Evolutionary conservation across 2,888 invertebrate genomes (phyloP).

Genomic region (Agrotis segetum): DNA sequence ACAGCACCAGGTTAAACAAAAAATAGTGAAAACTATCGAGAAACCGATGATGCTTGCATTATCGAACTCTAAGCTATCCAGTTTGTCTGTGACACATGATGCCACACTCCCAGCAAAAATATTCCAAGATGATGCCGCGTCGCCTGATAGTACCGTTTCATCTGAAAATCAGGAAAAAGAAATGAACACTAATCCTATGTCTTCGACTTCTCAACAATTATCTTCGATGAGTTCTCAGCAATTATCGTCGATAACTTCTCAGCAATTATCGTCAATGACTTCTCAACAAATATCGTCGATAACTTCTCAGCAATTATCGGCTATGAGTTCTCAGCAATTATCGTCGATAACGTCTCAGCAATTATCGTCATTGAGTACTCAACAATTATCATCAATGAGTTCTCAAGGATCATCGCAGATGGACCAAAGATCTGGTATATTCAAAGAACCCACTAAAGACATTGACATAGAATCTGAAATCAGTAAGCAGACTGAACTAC

Average conservation of each 20-base stretch:
- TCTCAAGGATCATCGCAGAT: slow-evolving; percentile 70
- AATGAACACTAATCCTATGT: slow-evolving; percentile 66
- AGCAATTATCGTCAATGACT: slow-evolving; percentile 66
- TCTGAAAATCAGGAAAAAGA: slow-evolving; percentile 77
- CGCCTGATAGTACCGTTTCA: slow-evolving; percentile 89
- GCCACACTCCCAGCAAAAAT: slow-evolving; percentile 92
- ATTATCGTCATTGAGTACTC: slow-evolving; percentile 53
- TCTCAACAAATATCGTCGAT: slow-evolving; percentile 60
- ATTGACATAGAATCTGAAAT: slow-evolving; percentile 89
- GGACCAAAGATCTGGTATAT: slow-evolving; percentile 73
- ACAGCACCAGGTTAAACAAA: slow-evolving; percentile 89
- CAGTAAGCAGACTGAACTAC: slow-evolving; percentile 88
- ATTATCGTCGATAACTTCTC: slow-evolving; percentile 68
- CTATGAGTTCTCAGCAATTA: slow-evolving; percentile 66
- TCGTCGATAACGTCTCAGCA: slow-evolving; percentile 66
- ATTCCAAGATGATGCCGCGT: slow-evolving; percentile 92
- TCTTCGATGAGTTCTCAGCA: slow-evolving; percentile 68
- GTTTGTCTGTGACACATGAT: slow-evolving; percentile 91
- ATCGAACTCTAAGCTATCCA: slow-evolving; percentile 89
- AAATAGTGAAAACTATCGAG: slow-evolving; percentile 88
- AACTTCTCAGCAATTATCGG: slow-evolving; percentile 51
- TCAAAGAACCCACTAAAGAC: slow-evolving; percentile 80
- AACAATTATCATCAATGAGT: slow-evolving; percentile 71
- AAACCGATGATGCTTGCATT: slow-evolving; percentile 89
- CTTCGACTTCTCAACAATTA: slow-evolving; percentile 72